Base-by-base conservation (phyloP, 2,888 invertebrate genomes). In the Eupithecia subumbrata region DNA sequence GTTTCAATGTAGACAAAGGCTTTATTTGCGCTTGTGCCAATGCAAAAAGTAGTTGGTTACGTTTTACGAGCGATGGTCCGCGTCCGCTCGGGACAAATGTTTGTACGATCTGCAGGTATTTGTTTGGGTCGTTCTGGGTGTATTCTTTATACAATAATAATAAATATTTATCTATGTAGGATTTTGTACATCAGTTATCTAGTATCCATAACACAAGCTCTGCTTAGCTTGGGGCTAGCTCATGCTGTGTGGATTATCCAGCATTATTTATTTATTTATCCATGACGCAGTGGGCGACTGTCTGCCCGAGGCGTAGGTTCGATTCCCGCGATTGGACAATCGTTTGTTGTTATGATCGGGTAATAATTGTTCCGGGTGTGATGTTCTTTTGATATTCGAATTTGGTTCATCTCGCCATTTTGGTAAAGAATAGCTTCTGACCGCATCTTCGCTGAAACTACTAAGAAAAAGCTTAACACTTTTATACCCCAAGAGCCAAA, bases 1-100 rank as follows among this genome's bases (percentile, higher is more conserved):
- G 60, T 60, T 22, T 60, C 60, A 60, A 25, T 60, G 60, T 25
- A 60, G 25, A 25, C 25, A 14, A 25, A 60, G 60, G 60, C 25
- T 60, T 25, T 25, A 60, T 25, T 60, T 60, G 60, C 60, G 60
- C 60, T 60, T 25, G 14, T 60, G 60, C 60, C 60, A 60, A 60
- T 60, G 56, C 8, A 25, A 14, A 56, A 25, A 60, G 60, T 25
- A 56, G n/a, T 22, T 56, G 22, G 22, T 56, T 60, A 60, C 25
- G 25, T 25, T 25, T 14, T 25, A 25, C 60, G 25, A 22, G 12
- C 5, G 22, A 11, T 22, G 2, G 25, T 60, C 60, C 12, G 25
- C 5, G n/a, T n/a, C n/a, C n/a, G n/a, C 5, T 1, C 5, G 25
- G 25, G 60, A 25, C 60, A 56, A 56, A 22, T 4, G 22, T 56